These are phyloP conservation scores for Oreochromis aureus DNA, from an alignment of 2,113 vertebrate genomes.

Conservation along the genomic window DNA sequence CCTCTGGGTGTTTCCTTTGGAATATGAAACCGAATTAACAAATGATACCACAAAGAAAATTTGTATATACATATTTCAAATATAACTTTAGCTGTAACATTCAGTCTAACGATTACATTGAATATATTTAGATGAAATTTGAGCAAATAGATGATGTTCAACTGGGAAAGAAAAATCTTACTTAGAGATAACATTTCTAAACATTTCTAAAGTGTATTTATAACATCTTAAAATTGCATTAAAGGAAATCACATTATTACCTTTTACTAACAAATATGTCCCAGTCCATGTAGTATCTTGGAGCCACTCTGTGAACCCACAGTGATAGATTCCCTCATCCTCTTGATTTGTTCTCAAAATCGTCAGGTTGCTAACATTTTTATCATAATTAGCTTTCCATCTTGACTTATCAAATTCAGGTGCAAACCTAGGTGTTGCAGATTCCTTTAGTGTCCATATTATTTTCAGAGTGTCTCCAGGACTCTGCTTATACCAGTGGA, in stretches of 20 bases:
- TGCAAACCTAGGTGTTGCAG: neutral
- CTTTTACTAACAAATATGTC: neutral
- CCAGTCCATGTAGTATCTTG: fast-evolving
- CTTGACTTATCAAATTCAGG: neutral
- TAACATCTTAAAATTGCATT: neutral
- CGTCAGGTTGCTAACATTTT: neutral
- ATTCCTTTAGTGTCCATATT: neutral
- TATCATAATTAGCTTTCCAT: fast-evolving
- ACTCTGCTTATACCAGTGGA: neutral
- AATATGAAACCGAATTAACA: neutral
- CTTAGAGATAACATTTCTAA: neutral
- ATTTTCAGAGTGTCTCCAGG: neutral
- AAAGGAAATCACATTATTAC: neutral
- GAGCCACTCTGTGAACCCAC: neutral
- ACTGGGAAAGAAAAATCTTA: neutral
- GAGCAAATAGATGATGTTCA: fast-evolving
- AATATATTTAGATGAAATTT: neutral
- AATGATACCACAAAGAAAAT: neutral
- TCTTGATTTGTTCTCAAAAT: neutral
- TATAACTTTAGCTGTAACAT: neutral
- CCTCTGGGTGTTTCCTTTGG: neutral
- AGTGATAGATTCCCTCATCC: neutral
- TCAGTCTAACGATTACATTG: fast-evolving
- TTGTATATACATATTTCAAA: neutral
- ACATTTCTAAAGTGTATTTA: neutral